A percentile compares a stretch with the other conserved stretches of the same genome.
Conservation (phyloP, 1,140 invertebrate genomes). For the Alviniconcha marisindica region DNA sequence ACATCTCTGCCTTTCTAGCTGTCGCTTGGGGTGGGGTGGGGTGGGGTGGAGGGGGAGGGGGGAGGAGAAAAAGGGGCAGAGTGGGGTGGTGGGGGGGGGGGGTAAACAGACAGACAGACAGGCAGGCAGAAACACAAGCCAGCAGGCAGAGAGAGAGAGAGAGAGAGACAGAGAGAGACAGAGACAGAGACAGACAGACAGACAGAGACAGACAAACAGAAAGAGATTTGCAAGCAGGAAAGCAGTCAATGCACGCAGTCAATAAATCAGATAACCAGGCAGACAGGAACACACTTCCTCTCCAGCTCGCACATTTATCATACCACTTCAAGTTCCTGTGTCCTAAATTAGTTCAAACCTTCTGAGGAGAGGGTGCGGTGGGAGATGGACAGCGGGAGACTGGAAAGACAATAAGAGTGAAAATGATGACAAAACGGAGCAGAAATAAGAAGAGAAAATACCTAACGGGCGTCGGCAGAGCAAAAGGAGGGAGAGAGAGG, state of each 20-base stretch:
- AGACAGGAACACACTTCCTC: not conserved
- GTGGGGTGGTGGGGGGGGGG: not conserved
- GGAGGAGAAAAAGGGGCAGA: not conserved
- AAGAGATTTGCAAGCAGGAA: not conserved
- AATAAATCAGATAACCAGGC: not conserved
- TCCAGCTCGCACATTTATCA: no score
- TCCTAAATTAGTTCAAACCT: not conserved
- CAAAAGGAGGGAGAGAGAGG: no score
- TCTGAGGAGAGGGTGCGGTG: not conserved
- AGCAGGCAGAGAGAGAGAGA: not conserved
- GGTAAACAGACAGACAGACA: not conserved
- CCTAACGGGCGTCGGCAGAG: not conserved
- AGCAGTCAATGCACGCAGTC: not conserved
- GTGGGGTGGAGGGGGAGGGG: not conserved
- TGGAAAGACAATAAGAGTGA: no score
- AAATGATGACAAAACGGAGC: no score
- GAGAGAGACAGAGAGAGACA: constrained; percentile 1
- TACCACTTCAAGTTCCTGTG: no score
- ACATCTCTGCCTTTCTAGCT: no score
- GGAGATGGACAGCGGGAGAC: no score
- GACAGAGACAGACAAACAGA: no score
- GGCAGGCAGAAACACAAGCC: not conserved
- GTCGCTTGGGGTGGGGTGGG: no score
- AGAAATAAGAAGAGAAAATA: not conserved
- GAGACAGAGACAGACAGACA: not conserved